These are phyloP conservation scores for Diabrotica balteata DNA, from an alignment of 2,888 invertebrate genomes.

Conservation along the genomic window DNA sequence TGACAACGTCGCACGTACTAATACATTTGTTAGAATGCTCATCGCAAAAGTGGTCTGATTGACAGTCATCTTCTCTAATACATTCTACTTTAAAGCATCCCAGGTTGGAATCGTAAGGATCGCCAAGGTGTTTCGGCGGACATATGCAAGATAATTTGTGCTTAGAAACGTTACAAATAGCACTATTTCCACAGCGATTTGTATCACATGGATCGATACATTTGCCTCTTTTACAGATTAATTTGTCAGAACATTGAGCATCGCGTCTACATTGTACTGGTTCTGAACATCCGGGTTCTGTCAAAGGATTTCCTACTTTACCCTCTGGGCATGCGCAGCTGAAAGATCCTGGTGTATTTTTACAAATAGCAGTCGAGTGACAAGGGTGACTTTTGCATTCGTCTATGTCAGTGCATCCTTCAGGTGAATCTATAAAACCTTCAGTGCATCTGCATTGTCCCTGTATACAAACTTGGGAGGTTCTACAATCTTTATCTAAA, in stretches of 20 bases:
- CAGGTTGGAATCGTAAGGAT: conserved; percentile 75
- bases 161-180: conserved; percentile 75
- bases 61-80: conserved; percentile 77
- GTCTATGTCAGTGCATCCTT: conserved; percentile 82
- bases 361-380: conserved; percentile 80
- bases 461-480: conserved; percentile 78
- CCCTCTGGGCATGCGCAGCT: conserved; percentile 81
- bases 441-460: conserved; percentile 78
- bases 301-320: conserved; percentile 76
- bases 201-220: conserved; percentile 83
- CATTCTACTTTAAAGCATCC: conserved; percentile 93
- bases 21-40: conserved; percentile 77
- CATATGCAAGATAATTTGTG: conserved; percentile 80
- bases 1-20: conserved; percentile 79
- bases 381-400: conserved; percentile 83
- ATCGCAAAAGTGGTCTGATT: conserved; percentile 78
- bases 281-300: conserved; percentile 77
- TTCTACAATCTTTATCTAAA: conserved; percentile 79
- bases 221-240: conserved; percentile 78
- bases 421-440: conserved; percentile 77
- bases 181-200: conserved; percentile 77
- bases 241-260: conserved; percentile 76
- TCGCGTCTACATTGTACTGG: conserved; percentile 80
- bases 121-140: conserved; percentile 82
- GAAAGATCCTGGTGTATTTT: conserved; percentile 82